A percentile compares a stretch with the other conserved stretches of the same genome.
Evolutionary conservation across 1,140 invertebrate species (phyloP).

Genomic region (Atopsyche davidsoni): DNA sequence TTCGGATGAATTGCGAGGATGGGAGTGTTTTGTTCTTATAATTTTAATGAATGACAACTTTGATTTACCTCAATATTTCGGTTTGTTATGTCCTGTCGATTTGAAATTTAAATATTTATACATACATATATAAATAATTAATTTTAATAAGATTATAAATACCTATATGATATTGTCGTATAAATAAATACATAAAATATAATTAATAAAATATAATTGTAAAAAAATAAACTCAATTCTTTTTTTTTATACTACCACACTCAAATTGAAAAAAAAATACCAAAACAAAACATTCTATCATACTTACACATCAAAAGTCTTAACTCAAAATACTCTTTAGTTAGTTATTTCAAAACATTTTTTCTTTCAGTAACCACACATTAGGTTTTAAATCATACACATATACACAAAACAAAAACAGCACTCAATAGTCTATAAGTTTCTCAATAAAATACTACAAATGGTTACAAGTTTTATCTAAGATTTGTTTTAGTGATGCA

Average conservation of each 20-base stretch:
- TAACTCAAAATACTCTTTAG: no score
- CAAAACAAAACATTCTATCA: no score
- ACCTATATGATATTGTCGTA: slow-evolving; percentile 53
- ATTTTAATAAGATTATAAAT: slow-evolving; percentile 49
- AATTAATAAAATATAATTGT: slow-evolving; percentile 32
- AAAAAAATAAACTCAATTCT: slow-evolving; percentile 19
- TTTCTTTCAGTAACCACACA: no score
- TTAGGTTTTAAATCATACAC: no score
- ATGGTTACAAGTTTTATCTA: no score
- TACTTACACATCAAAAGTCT: no score
- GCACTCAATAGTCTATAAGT: no score
- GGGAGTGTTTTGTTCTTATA: slow-evolving; percentile 25
- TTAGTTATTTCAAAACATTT: no score
- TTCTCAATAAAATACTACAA: no score
- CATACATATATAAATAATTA: slow-evolving; percentile 38
- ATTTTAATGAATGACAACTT: slow-evolving; percentile 36
- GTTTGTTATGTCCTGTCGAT: slow-evolving; percentile 48
- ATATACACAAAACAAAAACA: no score
- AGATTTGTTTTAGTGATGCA: no score
- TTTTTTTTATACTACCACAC: slow-evolving; percentile 21
- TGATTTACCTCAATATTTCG: slow-evolving; percentile 42
- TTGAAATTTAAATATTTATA: slow-evolving; percentile 49
- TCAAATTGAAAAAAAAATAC: no score
- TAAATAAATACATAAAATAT: slow-evolving; percentile 53
- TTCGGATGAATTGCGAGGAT: slow-evolving; percentile 26